A percentile compares a stretch with the other conserved stretches of the same genome.
These are phyloP conservation scores for Dascillus cervinus DNA, from an alignment of 2,888 invertebrate genomes.

Conservation along the genomic window DNA sequence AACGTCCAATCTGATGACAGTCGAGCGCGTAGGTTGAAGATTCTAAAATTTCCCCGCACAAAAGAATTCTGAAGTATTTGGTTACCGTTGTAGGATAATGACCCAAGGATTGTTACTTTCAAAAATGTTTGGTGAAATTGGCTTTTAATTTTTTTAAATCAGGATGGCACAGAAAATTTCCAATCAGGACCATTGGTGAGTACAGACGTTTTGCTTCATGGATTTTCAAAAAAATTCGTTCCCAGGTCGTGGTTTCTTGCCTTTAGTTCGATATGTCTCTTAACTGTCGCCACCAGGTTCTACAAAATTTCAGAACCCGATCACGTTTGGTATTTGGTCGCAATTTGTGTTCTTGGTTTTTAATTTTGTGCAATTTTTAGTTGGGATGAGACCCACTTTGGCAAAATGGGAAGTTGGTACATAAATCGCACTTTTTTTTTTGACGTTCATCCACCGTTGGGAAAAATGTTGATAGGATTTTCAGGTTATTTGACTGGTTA, in stretches of 20 bases:
- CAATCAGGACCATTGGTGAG: too few relatives aligned
- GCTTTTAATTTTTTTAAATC: too few relatives aligned
- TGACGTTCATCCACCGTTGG: conserved; percentile 95
- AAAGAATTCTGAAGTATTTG: too few relatives aligned
- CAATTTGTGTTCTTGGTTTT: conserved; percentile 1
- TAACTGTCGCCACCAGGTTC: conserved; percentile 71
- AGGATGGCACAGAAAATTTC: too few relatives aligned
- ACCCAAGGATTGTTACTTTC: too few relatives aligned
- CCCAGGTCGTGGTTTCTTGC: conserved; percentile 54
- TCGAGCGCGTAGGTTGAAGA: too few relatives aligned
- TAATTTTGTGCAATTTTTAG: conserved; percentile 44
- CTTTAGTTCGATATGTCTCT: conserved; percentile 55
- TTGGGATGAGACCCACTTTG: conserved; percentile 99
- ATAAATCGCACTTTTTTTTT: conserved; percentile 96
- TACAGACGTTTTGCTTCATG: too few relatives aligned
- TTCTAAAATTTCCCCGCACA: too few relatives aligned
- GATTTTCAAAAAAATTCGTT: too few relatives aligned
- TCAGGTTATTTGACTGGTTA: conserved; percentile 90
- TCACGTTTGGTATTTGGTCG: conserved; percentile 77
- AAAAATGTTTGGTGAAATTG: too few relatives aligned
- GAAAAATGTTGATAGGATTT: conserved; percentile 94
- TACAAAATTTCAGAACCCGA: conserved; percentile 87
- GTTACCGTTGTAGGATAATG: too few relatives aligned
- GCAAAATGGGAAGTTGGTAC: conserved; percentile 98
- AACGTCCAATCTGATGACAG: too few relatives aligned